Conservation (phyloP, 2,888 invertebrate species). For the Escarpia spicata region DNA sequence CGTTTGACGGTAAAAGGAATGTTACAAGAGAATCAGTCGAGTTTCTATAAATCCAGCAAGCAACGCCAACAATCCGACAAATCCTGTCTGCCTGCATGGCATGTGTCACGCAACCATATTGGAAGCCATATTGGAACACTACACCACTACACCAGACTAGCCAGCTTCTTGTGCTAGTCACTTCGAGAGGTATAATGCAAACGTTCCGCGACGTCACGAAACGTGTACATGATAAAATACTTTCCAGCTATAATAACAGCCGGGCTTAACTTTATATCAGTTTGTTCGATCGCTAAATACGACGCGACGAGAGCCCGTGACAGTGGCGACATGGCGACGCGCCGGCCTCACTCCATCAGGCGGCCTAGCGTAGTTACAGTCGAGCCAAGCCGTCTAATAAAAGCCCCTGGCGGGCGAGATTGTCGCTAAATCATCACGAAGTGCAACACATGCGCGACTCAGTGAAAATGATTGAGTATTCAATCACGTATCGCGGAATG, state of each 20-base stretch:
- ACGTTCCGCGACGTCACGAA: not conserved
- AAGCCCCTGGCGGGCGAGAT: not conserved
- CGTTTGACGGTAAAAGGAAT: no score
- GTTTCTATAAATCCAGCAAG: not conserved
- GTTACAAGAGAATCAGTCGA: not conserved
- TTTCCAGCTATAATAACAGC: not conserved
- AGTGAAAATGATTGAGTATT: constrained; percentile 8
- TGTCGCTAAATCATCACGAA: not conserved
- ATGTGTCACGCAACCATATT: not conserved
- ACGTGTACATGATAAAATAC: not conserved
- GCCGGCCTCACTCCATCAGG: not conserved
- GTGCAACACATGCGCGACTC: constrained; percentile 5
- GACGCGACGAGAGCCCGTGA: not conserved
- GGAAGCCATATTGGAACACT: not conserved
- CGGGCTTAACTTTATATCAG: not conserved
- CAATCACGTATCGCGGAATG: constrained; percentile 10
- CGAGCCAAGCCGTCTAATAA: not conserved
- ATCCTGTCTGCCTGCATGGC: not conserved
- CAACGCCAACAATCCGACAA: not conserved
- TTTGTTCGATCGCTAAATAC: not conserved
- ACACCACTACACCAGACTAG: not conserved
- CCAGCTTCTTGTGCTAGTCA: not conserved
- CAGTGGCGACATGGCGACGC: not conserved
- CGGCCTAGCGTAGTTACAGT: not conserved
- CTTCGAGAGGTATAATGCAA: not conserved